phyloP scores from a whole-genome alignment of 2,888 invertebrate species.

The Danaus chrysippus region DNA sequence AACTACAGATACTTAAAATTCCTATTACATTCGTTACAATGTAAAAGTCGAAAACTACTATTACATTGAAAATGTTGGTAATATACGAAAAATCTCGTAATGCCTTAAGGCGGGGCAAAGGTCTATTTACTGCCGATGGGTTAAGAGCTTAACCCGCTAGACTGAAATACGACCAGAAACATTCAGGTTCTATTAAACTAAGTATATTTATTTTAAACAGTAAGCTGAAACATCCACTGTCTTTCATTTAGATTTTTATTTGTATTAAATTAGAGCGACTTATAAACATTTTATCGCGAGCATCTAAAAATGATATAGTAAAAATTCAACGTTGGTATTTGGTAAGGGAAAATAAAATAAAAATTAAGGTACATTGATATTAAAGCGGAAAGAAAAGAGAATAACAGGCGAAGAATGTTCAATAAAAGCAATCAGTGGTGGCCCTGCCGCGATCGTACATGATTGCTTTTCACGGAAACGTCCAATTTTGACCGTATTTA shows the following conservation, averaged over 20 bases:
- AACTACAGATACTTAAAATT: too few relatives aligned
- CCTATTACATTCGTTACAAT: too few relatives aligned
- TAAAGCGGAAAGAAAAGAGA: constrained; percentile 2
- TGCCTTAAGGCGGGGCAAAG: constrained; percentile 7
- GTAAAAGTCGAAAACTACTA: too few relatives aligned
- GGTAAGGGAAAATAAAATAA: not conserved
- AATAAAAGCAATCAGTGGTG: constrained; percentile 31
- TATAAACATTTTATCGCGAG: too few relatives aligned
- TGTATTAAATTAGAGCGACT: too few relatives aligned
- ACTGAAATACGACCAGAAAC: constrained; percentile 2
- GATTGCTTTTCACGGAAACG: constrained; percentile 51
- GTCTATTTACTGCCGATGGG: constrained; percentile 1
- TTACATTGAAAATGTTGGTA: not conserved
- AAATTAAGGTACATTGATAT: constrained; percentile 14
- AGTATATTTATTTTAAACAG: constrained; percentile 1
- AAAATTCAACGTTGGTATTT: not conserved
- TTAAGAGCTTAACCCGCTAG: constrained; percentile 6
- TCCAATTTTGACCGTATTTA: constrained; percentile 38
- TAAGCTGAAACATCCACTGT: not conserved
- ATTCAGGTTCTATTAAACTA: not conserved
- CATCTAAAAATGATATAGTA: too few relatives aligned
- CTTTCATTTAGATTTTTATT: not conserved
- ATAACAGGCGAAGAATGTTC: constrained; percentile 36
- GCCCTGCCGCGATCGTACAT: constrained; percentile 31
- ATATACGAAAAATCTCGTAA: constrained; percentile 5